Percentiles rank a stretch among this genome's conserved stretches.
These are phyloP conservation scores for Drosophila lacertosa DNA, from an alignment of 1,140 invertebrate species.

Conservation along the genomic window DNA sequence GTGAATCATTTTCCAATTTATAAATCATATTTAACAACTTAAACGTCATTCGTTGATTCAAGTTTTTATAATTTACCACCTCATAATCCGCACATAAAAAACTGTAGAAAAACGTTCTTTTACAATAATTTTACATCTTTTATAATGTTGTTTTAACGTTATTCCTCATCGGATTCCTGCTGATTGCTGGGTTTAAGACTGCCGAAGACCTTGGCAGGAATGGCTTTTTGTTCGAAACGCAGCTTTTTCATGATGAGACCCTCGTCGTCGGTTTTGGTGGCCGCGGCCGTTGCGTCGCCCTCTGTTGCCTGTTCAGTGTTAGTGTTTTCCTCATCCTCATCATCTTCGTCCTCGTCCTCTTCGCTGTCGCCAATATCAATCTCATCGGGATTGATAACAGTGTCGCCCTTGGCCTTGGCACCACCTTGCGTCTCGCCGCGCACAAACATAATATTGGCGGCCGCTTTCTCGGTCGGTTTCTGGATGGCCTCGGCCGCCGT, in stretches of 20 bases:
- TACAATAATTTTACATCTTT: background rate
- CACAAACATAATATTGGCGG: conserved; percentile 91
- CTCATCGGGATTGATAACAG: conserved; percentile 95
- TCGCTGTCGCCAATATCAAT: conserved; percentile 95
- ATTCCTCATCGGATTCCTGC: conserved; percentile 65
- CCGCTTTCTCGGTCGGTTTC: conserved; percentile 59
- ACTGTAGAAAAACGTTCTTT: background rate
- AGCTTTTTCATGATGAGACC: conserved; percentile 86
- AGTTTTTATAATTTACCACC: background rate
- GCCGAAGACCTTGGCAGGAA: conserved; percentile 95
- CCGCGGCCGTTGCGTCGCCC: conserved; percentile 69
- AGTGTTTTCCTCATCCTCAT: conserved; percentile 87
- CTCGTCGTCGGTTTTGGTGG: conserved; percentile 77
- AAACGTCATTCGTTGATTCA: too few relatives aligned
- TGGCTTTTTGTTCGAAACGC: conserved; percentile 91
- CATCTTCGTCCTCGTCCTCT: conserved; percentile 89
- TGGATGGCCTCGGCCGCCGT: conserved; percentile 77
- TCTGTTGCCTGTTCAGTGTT: conserved; percentile 83
- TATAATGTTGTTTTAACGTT: background rate
- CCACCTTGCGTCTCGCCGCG: conserved; percentile 93
- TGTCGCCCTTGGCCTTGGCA: conserved; percentile 86
- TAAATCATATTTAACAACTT: too few relatives aligned
- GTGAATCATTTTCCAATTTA: too few relatives aligned
- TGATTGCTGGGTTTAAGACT: conserved; percentile 85
- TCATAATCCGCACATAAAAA: background rate